A percentile compares a stretch with the other conserved stretches of the same genome.
These are phyloP conservation scores for Acyrthosiphon pisum DNA, from an alignment of 1,140 invertebrate species.

Conservation along the genomic window DNA sequence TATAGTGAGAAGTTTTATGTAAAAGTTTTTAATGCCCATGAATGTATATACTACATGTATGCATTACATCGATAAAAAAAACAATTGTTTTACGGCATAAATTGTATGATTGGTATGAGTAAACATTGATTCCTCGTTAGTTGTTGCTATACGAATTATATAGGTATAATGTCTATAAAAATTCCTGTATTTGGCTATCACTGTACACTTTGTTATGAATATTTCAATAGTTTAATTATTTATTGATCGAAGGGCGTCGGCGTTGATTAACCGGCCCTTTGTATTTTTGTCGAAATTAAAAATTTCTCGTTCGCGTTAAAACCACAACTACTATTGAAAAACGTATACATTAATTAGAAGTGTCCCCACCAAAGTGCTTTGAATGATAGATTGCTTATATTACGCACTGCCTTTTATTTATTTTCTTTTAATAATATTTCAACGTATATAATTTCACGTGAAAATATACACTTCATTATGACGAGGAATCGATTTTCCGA, in stretches of 20 bases:
- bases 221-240: not conserved
- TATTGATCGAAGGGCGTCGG: not conserved
- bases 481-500: not conserved
- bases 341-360: not conserved
- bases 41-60: not conserved
- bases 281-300: not conserved
- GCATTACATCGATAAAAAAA: not conserved
- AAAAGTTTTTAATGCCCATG: too few species aligned
- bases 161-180: not conserved
- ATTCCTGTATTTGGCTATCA: not conserved
- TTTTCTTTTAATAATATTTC: not conserved
- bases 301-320: not conserved
- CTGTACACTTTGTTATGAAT: not conserved
- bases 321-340: not conserved
- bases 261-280: not conserved
- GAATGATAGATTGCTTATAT: not conserved
- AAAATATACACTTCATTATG: not conserved
- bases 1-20: not conserved
- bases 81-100: not conserved
- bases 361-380: not conserved
- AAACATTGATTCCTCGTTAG: not conserved
- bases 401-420: not conserved
- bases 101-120: not conserved
- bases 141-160: not conserved
- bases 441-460: not conserved